Evolutionary conservation across 2,797 vertebrate species (phyloP).

Genomic region (Syngnathus acus): DNA sequence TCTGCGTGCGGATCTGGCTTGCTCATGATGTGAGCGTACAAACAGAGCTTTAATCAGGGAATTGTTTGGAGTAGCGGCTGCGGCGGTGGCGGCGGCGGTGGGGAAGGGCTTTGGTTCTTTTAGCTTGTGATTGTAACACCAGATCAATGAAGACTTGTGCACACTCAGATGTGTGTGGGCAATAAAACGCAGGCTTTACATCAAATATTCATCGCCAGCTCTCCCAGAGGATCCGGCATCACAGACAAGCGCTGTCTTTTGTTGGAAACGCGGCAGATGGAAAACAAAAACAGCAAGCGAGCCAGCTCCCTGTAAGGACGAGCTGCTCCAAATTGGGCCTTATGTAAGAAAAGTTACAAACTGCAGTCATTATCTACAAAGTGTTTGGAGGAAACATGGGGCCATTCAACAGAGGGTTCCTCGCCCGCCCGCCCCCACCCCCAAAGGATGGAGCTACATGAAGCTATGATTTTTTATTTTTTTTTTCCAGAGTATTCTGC

Average conservation of each 20-base stretch:
- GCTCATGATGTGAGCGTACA: constrained; percentile 43
- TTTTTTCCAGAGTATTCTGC: background rate
- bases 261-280: constrained; percentile 45
- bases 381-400: constrained; percentile 26
- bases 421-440: background rate
- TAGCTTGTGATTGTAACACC: constrained; percentile 70
- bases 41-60: constrained; percentile 66
- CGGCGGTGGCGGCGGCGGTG: background rate
- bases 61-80: constrained; percentile 51
- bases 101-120: constrained; percentile 47
- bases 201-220: constrained; percentile 67
- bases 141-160: constrained; percentile 67
- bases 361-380: constrained; percentile 44
- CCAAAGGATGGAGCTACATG: background rate
- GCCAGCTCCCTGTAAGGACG: background rate
- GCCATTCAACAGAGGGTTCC: background rate
- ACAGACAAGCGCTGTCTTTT: constrained; percentile 54
- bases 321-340: constrained; percentile 41
- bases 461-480: background rate
- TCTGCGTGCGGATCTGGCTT: constrained; percentile 38
- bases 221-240: constrained; percentile 47
- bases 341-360: constrained; percentile 36
- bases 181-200: constrained; percentile 67
- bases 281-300: constrained; percentile 35
- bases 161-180: constrained; percentile 58